These are phyloP conservation scores for Ancistrus triradiatus DNA, from an alignment of 2,113 vertebrate genomes.

Conservation along the genomic window DNA sequence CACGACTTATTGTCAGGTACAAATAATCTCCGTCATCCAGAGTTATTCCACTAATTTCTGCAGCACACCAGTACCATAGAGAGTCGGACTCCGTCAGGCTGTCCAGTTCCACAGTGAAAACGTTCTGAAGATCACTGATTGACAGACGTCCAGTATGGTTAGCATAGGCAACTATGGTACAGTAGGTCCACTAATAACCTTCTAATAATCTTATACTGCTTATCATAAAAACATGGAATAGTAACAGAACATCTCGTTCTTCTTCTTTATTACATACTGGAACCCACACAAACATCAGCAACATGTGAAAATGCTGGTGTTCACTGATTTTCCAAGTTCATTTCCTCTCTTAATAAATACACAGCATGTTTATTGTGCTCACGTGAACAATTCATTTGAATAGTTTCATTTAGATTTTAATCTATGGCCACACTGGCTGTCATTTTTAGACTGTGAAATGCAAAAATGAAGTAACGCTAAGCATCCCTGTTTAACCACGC, in stretches of 20 bases:
- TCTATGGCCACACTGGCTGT: no score
- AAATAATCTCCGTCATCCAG: neutral
- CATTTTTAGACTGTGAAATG: no score
- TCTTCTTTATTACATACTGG: neutral
- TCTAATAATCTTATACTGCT: neutral
- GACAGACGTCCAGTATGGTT: neutral
- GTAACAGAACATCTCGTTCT: neutral
- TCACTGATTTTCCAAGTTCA: no score
- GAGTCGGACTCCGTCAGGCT: neutral
- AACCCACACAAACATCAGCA: neutral
- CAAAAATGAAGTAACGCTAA: no score
- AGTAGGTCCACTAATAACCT: neutral
- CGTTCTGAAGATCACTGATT: constrained; percentile 32
- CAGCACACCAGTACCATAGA: constrained; percentile 26
- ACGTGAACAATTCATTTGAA: no score
- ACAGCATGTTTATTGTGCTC: no score
- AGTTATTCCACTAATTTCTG: neutral
- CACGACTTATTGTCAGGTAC: constrained; percentile 12
- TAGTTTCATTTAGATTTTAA: no score
- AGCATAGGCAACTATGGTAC: neutral
- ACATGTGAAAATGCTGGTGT: no score
- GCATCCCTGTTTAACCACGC: no score
- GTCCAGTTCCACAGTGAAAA: constrained; percentile 40
- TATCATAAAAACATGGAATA: neutral
- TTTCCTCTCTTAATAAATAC: no score